A percentile compares a stretch with the other conserved stretches of the same genome.
Evolutionary conservation across 2,113 vertebrate species (phyloP).

Genomic region (Alexandromys fortis): DNA sequence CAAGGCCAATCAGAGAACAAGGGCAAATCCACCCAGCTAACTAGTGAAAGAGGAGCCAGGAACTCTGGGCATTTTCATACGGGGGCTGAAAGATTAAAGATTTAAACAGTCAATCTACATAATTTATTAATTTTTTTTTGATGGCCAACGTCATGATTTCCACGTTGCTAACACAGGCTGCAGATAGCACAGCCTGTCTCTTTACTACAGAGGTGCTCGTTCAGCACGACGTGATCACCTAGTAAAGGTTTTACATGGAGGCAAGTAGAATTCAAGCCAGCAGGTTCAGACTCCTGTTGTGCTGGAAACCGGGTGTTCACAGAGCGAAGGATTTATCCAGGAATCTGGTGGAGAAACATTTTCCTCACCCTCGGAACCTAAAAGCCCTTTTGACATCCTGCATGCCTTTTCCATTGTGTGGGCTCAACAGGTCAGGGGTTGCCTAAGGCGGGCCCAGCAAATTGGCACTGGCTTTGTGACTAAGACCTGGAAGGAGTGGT

Average conservation of each 20-base stretch:
- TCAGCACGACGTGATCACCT: not conserved
- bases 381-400: slow-evolving; percentile 56
- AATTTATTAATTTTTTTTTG: slow-evolving; percentile 65
- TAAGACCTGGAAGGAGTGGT: slow-evolving; percentile 34
- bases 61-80: not conserved
- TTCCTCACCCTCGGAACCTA: slow-evolving; percentile 56
- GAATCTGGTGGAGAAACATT: slow-evolving; percentile 62
- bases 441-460: slow-evolving; percentile 66
- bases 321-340: slow-evolving; percentile 51
- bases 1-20: not conserved
- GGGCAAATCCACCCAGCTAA: not conserved
- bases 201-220: not conserved
- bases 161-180: slow-evolving; percentile 2
- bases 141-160: slow-evolving; percentile 14
- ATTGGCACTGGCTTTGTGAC: slow-evolving; percentile 70
- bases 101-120: slow-evolving; percentile 25
- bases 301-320: slow-evolving; percentile 22
- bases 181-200: not conserved
- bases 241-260: not conserved
- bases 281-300: slow-evolving; percentile 39
- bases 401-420: slow-evolving; percentile 37
- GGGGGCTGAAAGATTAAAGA: slow-evolving; percentile 24
- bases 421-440: slow-evolving; percentile 68
- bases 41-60: not conserved
- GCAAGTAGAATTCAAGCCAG: slow-evolving; percentile 15